Evolutionary conservation across 1,140 invertebrate species (phyloP), one percentile per base, ranked within the genome.

Genomic region (Triops cancriformis): DNA sequence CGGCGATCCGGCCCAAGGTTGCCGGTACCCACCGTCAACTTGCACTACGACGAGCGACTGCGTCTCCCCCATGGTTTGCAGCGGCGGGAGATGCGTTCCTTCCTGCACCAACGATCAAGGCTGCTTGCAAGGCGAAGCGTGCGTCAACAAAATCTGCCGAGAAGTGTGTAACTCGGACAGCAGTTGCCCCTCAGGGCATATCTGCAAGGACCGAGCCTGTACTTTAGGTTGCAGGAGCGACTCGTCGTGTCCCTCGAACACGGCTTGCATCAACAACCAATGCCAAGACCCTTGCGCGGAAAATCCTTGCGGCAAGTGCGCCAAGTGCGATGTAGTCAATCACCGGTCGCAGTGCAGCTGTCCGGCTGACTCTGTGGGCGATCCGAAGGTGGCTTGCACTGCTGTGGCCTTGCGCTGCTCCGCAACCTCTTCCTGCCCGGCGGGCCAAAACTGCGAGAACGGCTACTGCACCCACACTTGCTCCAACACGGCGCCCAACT

Each of bases 141-240:
- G 94, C 84, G 89, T 94, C 73, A 87, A 88, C 45, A 92, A 92
- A 43, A 87, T 92, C 26, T 96, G 94, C 81, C 90, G 92, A 83
- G 87, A 90, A 4, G 90, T 95, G 26, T 96, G 93, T 81, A 95
- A 94, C 82, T 93, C 90, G 76, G 94, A 96, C 82, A 87, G 89
- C 45, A 90, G 92, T 76, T 97, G 95, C 82, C 88, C 88, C 42
- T 83, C 88, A 0, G 91, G 92, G 81, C 91, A 94, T 83, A 94
- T 95, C 81, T 97, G 94, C 82, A 90, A 93, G 82, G 94, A 92
- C 80, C 88, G 94, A 80, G 86, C 95, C 78, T 97, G 94, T 83
- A 90, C 88, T 81, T 87, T 88, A 26, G 89, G 91, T 77, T 96
- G 94, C 80, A 86, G 86, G 74, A 87, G 86, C 12, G 87, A 93